Percentiles rank a stretch among this genome's conserved stretches.
Conservation (phyloP, 2,113 vertebrate genomes). For the Scophthalmus maximus region DNA sequence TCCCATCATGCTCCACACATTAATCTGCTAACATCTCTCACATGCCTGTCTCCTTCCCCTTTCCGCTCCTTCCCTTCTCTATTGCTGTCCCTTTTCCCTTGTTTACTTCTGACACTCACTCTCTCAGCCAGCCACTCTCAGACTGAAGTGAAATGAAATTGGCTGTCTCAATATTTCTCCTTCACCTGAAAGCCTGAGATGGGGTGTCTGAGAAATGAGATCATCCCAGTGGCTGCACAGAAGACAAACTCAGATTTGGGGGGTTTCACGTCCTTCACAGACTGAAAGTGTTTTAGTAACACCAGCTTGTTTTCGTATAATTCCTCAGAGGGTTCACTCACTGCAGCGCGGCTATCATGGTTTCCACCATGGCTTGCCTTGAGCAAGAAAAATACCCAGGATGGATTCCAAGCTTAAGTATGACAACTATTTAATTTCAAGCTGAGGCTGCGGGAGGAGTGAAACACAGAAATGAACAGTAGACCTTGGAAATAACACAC, state of each 20-base stretch:
- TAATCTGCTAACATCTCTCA: conserved; percentile 79
- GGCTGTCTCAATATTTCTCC: conserved; percentile 39
- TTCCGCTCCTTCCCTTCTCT: conserved; percentile 19
- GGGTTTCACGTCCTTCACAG: too few species aligned
- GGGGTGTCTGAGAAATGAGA: conserved; percentile 52
- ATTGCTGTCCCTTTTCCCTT: conserved; percentile 21
- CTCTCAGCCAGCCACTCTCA: conserved; percentile 6
- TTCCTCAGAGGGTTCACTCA: conserved; percentile 47
- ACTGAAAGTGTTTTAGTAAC: conserved; percentile 53
- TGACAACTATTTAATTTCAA: conserved; percentile 69
- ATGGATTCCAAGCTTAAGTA: conserved; percentile 70
- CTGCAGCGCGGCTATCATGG: conserved; percentile 35
- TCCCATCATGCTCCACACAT: conserved; percentile 72
- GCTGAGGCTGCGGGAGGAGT: conserved; percentile 19
- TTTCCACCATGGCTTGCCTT: conserved; percentile 57
- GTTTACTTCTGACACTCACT: conserved; percentile 5
- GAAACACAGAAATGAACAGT: conserved; percentile 3
- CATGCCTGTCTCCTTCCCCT: conserved; percentile 67
- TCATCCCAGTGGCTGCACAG: conserved; percentile 26
- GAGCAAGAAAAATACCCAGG: conserved; percentile 70
- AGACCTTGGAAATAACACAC: background rate
- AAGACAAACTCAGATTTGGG: conserved; percentile 12
- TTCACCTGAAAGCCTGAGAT: conserved; percentile 30
- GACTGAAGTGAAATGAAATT: conserved; percentile 22
- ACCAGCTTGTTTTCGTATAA: conserved; percentile 61